Percentiles rank a stretch among this genome's conserved stretches.
phyloP scores from a whole-genome alignment of 2,888 invertebrate genomes.

The Diaprepes abbreviatus region DNA sequence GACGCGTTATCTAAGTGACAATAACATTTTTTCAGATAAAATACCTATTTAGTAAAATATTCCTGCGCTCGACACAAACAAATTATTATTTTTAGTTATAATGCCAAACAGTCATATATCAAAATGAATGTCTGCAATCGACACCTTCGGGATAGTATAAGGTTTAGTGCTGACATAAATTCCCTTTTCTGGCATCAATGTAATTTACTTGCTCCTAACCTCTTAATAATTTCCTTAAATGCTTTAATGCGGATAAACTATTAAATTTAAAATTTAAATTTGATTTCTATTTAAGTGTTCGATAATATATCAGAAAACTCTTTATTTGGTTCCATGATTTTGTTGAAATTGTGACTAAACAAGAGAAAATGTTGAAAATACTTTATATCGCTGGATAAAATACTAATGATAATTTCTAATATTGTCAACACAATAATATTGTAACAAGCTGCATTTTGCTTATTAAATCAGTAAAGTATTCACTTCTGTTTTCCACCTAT shows the following conservation, averaged over 20 bases:
- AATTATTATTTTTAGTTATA: constrained; percentile 35
- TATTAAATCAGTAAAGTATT: no score
- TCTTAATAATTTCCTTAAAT: constrained; percentile 33
- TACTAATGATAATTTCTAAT: no score
- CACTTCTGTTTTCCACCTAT: no score
- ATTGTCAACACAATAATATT: no score
- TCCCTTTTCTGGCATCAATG: constrained; percentile 36
- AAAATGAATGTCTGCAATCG: constrained; percentile 39
- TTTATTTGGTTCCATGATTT: neutral
- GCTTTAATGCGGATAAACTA: constrained; percentile 13
- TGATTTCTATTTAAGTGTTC: constrained; percentile 14
- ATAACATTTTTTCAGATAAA: neutral
- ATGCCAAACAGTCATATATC: constrained; percentile 39
- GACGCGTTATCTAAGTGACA: no score
- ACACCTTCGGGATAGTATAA: constrained; percentile 29
- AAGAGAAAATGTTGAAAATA: no score
- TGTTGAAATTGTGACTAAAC: no score
- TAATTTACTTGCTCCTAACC: constrained; percentile 39
- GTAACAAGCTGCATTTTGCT: no score
- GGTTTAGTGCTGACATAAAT: constrained; percentile 42
- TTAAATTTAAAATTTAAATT: constrained; percentile 38
- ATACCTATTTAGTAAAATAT: constrained; percentile 5
- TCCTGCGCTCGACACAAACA: constrained; percentile 29
- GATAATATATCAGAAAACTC: neutral
- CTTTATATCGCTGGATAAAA: no score